A percentile compares a stretch with the other conserved stretches of the same genome.
Conservation (phyloP, 2,113 vertebrate genomes). For the Limnothrissa miodon region DNA sequence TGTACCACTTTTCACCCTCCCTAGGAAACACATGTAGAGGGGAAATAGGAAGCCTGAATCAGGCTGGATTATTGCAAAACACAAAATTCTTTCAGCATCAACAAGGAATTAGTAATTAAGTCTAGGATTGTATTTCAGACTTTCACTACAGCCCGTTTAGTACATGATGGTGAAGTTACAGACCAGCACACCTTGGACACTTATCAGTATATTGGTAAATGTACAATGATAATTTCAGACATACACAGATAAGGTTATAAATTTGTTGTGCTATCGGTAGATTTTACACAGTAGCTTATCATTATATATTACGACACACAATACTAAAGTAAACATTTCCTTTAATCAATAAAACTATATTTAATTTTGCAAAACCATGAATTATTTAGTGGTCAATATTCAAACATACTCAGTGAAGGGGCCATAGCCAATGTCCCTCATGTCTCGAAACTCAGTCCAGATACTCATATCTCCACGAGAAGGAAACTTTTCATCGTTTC, state of each 20-base stretch:
- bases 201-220: not conserved
- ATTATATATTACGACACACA: no score
- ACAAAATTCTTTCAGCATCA: not conserved
- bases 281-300: no score
- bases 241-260: no score
- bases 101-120: not conserved
- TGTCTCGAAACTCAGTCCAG: conserved; percentile 86
- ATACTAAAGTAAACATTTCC: not conserved
- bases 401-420: conserved; percentile 80
- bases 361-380: not conserved
- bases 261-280: no score
- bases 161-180: not conserved
- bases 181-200: not conserved
- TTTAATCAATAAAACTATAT: not conserved
- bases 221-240: no score
- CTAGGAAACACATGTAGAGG: conserved; percentile 49
- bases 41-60: not conserved
- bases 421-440: conserved; percentile 77
- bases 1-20: conserved; percentile 70
- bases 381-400: conserved; percentile 49
- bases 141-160: not conserved
- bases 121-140: not conserved
- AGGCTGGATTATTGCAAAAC: not conserved
- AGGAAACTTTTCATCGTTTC: conserved; percentile 89
- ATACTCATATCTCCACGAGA: conserved; percentile 76